Evolutionary conservation across 2,113 vertebrate species (phyloP).

Genomic region (Anolis carolinensis): DNA sequence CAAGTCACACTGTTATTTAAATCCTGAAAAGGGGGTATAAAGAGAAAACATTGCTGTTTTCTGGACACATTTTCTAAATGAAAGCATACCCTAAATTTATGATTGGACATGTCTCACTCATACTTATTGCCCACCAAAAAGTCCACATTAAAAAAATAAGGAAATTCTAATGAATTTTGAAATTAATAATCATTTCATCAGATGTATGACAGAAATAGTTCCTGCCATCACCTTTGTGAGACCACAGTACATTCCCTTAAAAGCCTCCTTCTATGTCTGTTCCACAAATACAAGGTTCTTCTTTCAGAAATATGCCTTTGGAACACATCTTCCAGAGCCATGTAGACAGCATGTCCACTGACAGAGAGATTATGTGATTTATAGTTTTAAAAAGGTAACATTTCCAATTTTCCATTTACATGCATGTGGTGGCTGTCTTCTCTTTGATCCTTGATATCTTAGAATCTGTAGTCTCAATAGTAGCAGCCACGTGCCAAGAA

Average conservation of each 20-base stretch:
- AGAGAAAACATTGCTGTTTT: not conserved
- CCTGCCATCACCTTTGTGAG: too few species aligned
- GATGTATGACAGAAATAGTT: too few species aligned
- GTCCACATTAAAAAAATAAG: not conserved
- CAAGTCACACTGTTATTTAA: constrained; percentile 60
- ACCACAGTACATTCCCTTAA: too few species aligned
- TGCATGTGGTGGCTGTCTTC: not conserved
- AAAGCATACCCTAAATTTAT: not conserved
- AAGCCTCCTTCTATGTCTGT: too few species aligned
- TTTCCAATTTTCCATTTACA: not conserved
- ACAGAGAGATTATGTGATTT: too few species aligned
- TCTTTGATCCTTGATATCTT: not conserved
- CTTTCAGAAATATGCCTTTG: too few species aligned
- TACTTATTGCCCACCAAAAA: not conserved
- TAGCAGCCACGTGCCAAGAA: not conserved
- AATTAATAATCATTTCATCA: too few species aligned
- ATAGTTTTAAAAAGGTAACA: too few species aligned
- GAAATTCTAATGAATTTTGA: too few species aligned
- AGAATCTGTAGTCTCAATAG: not conserved
- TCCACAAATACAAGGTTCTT: too few species aligned
- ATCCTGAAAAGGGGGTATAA: constrained; percentile 63
- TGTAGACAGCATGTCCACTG: too few species aligned
- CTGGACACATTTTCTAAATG: not conserved
- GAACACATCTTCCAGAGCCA: too few species aligned
- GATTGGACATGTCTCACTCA: not conserved